Base-by-base conservation (phyloP, 2,113 vertebrate genomes). In the Cyanoliseus patagonus region DNA sequence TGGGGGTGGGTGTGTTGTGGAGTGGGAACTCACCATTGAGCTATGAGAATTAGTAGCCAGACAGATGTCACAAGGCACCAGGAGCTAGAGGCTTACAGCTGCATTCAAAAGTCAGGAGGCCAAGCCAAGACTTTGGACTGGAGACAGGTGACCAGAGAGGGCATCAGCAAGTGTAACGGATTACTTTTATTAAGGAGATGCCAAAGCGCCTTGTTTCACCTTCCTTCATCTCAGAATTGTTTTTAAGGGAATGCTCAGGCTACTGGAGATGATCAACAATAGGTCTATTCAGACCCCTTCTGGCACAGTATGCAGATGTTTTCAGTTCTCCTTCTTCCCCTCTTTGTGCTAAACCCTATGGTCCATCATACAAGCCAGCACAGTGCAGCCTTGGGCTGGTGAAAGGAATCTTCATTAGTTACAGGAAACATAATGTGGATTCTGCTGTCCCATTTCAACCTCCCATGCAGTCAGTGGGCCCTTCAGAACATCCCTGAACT, bases 311-410 rank as follows among this genome's bases (percentile, higher is more conserved):
- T 18, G 25, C 11, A 17, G 39, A 3, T 64, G 14, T n/a, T 79
- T 83, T 35, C 39, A 52, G 27, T 53, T 44, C 18, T 80, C 5
- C 11, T 66, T 8, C 51, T 61, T 8, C 46, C 13, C 5, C 7
- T 63, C 46, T 66, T 35, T 30, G 19, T 44, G 44, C 13, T 59
- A 64, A 59, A 27, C n/a, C 12, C 20, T 41, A 0, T 64, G 59
- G 7, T 57, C 30, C 49, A 33, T 22, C 28, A 2, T 35, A 35
- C 6, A 20, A 39, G 10, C 22, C 9, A 42, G 61, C n/a, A 62
- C 1, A 14, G 6, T 31, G 1, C 0, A 1, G 5, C 2, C 3
- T 1, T 51, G 44, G 33, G 22, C 61, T 78, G 57, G n/a, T 52
- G 69, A 52, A 16, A 47, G 66, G 37, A 10, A 5, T 63, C 27